Percentiles rank a stretch among this genome's conserved stretches.
phyloP scores from a whole-genome alignment of 2,888 invertebrate genomes.

The Herminia tarsipennalis region DNA sequence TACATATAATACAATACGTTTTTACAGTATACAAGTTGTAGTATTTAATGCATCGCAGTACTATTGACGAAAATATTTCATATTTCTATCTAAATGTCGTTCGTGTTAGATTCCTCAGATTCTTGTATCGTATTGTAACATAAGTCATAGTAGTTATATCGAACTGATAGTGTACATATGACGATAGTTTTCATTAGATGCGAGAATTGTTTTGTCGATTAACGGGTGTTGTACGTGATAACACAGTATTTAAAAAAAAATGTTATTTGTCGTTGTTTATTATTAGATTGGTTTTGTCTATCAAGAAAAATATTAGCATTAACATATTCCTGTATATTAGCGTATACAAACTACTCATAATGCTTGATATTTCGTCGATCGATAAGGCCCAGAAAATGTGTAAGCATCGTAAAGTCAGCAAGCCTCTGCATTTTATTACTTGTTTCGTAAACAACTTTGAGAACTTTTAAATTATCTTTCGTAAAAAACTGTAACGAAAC shows the following conservation, averaged over 20 bases:
- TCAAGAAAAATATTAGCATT: too few relatives aligned
- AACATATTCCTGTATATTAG: too few relatives aligned
- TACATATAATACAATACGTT: neutral
- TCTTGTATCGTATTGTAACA: slow-evolving; percentile 47
- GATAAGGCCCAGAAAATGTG: neutral
- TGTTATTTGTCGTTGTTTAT: neutral
- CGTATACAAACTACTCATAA: too few relatives aligned
- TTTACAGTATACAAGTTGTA: too few relatives aligned
- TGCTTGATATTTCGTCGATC: too few relatives aligned
- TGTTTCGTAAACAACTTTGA: too few relatives aligned
- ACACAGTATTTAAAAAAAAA: slow-evolving; percentile 2
- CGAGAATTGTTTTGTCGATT: slow-evolving; percentile 1
- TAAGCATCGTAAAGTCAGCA: too few relatives aligned
- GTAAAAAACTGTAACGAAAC: neutral
- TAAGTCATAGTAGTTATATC: slow-evolving; percentile 53
- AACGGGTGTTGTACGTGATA: slow-evolving; percentile 2
- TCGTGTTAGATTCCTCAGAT: slow-evolving; percentile 63
- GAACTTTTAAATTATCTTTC: too few relatives aligned
- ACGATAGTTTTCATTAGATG: slow-evolving; percentile 20
- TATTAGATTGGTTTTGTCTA: neutral
- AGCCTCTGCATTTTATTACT: too few relatives aligned
- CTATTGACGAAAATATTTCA: slow-evolving; percentile 40
- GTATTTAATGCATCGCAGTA: too few relatives aligned
- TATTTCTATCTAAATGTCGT: slow-evolving; percentile 64
- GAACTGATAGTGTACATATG: slow-evolving; percentile 61